Conservation (phyloP, 2,113 vertebrate genomes). For the Ptychochromis oligacanthus region DNA sequence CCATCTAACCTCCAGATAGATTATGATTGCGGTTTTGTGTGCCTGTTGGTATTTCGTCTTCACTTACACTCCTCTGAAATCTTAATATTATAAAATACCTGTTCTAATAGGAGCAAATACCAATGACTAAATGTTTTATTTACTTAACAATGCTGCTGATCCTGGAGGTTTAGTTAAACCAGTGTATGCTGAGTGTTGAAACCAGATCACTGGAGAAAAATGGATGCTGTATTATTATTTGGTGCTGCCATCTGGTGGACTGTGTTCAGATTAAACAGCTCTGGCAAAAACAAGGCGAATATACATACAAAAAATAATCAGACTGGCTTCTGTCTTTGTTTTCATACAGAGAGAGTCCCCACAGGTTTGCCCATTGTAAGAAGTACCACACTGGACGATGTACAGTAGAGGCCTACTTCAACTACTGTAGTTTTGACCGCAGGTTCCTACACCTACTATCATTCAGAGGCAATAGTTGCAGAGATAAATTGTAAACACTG, state of each 20-base stretch:
- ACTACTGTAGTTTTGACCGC: neutral
- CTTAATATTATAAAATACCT: neutral
- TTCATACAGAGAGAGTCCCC: neutral
- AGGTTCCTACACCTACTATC: neutral
- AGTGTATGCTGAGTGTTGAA: neutral
- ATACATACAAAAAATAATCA: neutral
- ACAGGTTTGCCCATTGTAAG: neutral
- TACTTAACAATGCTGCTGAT: neutral
- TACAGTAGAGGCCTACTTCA: neutral
- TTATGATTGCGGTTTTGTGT: neutral
- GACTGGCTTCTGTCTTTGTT: neutral
- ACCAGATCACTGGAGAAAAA: neutral
- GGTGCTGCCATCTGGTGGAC: slow-evolving; percentile 72
- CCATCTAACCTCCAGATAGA: neutral
- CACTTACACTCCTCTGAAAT: neutral
- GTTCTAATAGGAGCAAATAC: neutral
- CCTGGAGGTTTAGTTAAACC: neutral
- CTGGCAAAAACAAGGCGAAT: neutral
- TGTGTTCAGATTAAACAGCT: slow-evolving; percentile 1
- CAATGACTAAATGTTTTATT: neutral
- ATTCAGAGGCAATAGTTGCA: neutral
- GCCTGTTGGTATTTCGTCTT: neutral
- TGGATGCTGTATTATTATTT: slow-evolving; percentile 22
- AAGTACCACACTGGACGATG: neutral
- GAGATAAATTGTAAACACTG: neutral